Evolutionary conservation across 1,140 invertebrate genomes (phyloP), one percentile per base, ranked within the genome.

Genomic region (Lycorma delicatula): DNA sequence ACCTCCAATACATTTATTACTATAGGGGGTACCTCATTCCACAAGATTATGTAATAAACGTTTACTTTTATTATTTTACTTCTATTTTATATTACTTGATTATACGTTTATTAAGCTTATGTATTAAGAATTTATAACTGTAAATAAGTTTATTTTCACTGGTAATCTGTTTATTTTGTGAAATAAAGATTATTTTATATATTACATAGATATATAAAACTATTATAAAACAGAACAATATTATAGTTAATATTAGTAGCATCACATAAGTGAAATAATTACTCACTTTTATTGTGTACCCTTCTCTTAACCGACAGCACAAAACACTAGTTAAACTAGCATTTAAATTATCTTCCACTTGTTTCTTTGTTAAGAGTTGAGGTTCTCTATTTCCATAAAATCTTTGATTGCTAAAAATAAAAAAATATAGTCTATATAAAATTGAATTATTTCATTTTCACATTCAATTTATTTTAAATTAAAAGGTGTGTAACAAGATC

Each of bases 271-370:
- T 26, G 48, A n/a, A 48, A 48, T 20, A 48, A 6, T 25, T 60
- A 67, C 79, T 69, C 71, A 81, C 78, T 76, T 86, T 79, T 68
- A 91, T 74, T 67, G 79, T 81, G 70, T 87, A 93, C 31, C 89
- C 89, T 73, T 92, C 89, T 27, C 87, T 72, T 23, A 93, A 72
- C 34, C 89, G 72, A 66, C 87, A 85, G 28, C 86, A 87, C 29
- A 92, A 68, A 46, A 92, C 74, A 68, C 81, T 82, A 50, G 79
- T 75, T 27, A 90, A 72, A 20, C 80, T 79, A 34, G 81, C 81
- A 62, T 75, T 79, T 23, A 87, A 74, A 65, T 79, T 80, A 48
- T 79, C 78, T 63, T 86, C 83, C 34, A 78, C 74, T 64, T 86
- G 84, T 63, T 80, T 84, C 66, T 86, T 87, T 36, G 77, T 72